These are phyloP conservation scores for Camponotus floridanus DNA, from an alignment of 1,140 invertebrate genomes.

Conservation along the genomic window DNA sequence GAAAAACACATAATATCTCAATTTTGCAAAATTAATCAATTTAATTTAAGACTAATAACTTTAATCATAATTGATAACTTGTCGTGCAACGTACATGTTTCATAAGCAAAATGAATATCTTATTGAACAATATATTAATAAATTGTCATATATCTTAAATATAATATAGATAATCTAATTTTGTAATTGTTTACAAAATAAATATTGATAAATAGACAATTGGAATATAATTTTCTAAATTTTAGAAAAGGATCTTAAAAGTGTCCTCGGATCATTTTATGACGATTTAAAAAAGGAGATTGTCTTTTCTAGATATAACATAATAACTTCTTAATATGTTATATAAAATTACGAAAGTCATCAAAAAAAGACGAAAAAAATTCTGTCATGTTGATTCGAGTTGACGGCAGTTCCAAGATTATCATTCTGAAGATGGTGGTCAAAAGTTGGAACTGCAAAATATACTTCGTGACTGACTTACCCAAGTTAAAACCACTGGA, in stretches of 20 bases:
- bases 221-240: no score
- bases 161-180: no score
- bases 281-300: no score
- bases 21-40: background rate
- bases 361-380: background rate
- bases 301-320: no score
- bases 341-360: no score
- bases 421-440: background rate
- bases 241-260: no score
- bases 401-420: background rate
- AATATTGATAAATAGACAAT: no score
- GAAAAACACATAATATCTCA: background rate
- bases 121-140: background rate
- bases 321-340: no score
- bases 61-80: background rate
- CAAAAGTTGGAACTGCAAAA: background rate
- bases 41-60: background rate
- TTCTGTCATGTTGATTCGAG: background rate
- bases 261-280: no score
- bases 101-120: no score
- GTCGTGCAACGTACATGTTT: background rate
- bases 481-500: conserved; percentile 34
- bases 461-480: conserved; percentile 15
- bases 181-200: no score
- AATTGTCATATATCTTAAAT: no score